Base-by-base conservation (phyloP, 2,797 vertebrate genomes). In the Chanos chanos region DNA sequence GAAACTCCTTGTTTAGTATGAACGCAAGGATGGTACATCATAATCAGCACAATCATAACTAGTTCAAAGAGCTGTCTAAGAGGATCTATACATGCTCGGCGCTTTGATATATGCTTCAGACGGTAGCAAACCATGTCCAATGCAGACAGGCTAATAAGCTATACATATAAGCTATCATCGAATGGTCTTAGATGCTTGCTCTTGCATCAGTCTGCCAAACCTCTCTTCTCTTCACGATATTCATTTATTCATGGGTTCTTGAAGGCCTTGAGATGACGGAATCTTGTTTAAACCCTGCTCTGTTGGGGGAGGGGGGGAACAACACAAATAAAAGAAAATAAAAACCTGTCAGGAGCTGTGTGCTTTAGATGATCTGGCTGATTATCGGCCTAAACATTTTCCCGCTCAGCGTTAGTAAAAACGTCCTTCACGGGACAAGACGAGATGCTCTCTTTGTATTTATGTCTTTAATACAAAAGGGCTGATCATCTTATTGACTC, bases 401-500 rank as follows among this genome's bases (percentile, higher is more conserved):
- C n/a, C 62, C 39, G 33, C 62, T 64, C n/a, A n/a, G 65, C 62
- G 66, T 77, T 66, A 68, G 76, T 76, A 83, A 86, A 83, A 77
- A 74, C 66, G 58, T 80, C 66, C 66, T 71, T 68, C 69, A 55
- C 15, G 8, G 51, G 61, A 55, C 36, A 8, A 51, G 61, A 55
- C 36, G 37, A 68, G 10, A 50, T 54, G 65, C 57, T 43, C 74
- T 66, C 75, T 63, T 81, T 68, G 72, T 86, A 87, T 89, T 89
- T 88, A 89, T 88, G 77, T 76, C 72, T 85, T 87, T 85, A 89
- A 89, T 87, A 87, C 77, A 68, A 78, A 63, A 70, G 71, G 70
- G 53, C 53, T 76, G 81, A 85, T 84, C 78, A 76, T 83, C 77
- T 78, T 83, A 89, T 87, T 79, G 86, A 87, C 83, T 36, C 33